Percentiles rank a stretch among this genome's conserved stretches.
These are phyloP conservation scores for Stichopus horrens DNA, from an alignment of 53 echinoderm and acorn worm species.

Conservation along the genomic window DNA sequence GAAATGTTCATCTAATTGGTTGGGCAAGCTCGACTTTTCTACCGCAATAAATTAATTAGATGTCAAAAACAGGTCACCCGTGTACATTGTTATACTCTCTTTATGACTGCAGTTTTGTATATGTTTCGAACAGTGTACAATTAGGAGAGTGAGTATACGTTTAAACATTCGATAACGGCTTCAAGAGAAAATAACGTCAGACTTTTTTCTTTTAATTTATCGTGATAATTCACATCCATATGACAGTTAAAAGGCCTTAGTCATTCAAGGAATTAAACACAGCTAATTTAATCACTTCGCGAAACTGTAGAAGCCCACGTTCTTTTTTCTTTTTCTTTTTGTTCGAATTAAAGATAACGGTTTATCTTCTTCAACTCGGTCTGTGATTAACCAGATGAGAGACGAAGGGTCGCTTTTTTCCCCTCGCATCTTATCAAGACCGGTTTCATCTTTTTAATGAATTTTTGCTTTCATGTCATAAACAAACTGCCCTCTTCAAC, in stretches of 20 bases:
- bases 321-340: not conserved
- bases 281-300: conserved; percentile 9
- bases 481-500: conserved; percentile 9
- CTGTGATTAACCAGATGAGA: not conserved
- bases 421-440: not conserved
- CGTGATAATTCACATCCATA: not conserved
- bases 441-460: conserved; percentile 12
- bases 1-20: too few species aligned
- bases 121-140: not conserved
- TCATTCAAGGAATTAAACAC: conserved; percentile 4
- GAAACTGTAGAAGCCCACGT: not conserved
- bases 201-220: not conserved
- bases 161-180: not conserved
- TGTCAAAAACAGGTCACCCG: not conserved
- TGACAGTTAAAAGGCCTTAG: not conserved
- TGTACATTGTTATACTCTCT: not conserved
- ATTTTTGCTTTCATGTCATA: not conserved
- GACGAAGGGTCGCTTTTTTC: not conserved
- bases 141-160: not conserved
- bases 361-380: not conserved
- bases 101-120: not conserved
- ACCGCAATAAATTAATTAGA: not conserved
- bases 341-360: not conserved
- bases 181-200: not conserved
- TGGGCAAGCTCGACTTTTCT: too few species aligned